Evolutionary conservation across 2,888 invertebrate genomes (phyloP), one percentile per base, ranked within the genome.

Genomic region (Tetheella fluctuosa): DNA sequence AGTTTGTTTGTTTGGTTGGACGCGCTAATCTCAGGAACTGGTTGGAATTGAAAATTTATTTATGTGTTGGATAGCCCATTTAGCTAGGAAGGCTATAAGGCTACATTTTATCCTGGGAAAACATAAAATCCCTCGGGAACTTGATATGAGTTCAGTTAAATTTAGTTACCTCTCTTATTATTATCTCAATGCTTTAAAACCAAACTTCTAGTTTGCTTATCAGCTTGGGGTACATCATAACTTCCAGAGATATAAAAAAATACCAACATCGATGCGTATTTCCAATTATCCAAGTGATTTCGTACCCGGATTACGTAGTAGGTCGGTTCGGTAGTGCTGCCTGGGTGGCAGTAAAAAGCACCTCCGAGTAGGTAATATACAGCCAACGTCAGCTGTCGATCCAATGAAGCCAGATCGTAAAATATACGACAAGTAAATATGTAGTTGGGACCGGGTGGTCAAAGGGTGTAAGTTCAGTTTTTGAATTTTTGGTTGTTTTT

Each of bases 331-430:
- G 42, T 17, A 42, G 20, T 48, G 48, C n/a, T 34, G 13, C 3
- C 7, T 12, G 13, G 34, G 34, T 12, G 55, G 20, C n/a, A 34
- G 55, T 55, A 55, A 55, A 55, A 55, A 20, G 15, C 55, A 55
- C 55, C 55, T 34, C 34, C 20, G 55, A 37, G 55, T 55, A 15
- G 54, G 76, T 77, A 74, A 79, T 79, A 80, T 81, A 81, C 69
- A 69, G 59, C 63, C 63, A 62, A 60, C 73, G 80, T 80, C 82
- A 79, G 64, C 69, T 78, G 81, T 81, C 83, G 73, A 71, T 61
- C 70, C 70, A 52, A 64, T 64, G 72, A 69, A 70, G 69, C 74
- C 71, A 64, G 70, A 65, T 79, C 81, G 78, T 81, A 82, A 82
- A 81, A 78, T 73, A 71, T 72, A 75, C 71, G 63, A 60, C 65